Conservation (phyloP, 2,113 vertebrate species). For the Phainopepla nitens region DNA sequence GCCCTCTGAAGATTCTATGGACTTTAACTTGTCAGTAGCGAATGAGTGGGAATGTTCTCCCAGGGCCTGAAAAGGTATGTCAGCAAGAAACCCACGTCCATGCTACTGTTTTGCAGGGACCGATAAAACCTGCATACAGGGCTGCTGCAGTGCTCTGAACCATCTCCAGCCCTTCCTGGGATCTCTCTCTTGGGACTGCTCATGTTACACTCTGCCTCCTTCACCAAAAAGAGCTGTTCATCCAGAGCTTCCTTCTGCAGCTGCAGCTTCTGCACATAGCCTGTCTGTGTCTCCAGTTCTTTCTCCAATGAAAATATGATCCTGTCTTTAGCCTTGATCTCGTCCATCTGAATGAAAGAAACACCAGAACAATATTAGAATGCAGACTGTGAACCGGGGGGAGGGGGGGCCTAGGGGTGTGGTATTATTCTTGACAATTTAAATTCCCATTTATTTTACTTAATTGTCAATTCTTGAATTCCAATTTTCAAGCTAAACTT, state of each 20-base stretch:
- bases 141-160: conserved; percentile 94
- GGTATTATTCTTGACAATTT: neutral
- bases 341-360: conserved; percentile 86
- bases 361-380: neutral
- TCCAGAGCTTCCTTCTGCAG: conserved; percentile 97
- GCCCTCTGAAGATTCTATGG: neutral
- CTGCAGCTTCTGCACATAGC: conserved; percentile 92
- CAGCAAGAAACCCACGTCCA: neutral
- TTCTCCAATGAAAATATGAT: conserved; percentile 95
- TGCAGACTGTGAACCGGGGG: neutral
- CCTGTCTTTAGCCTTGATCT: conserved; percentile 96
- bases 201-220: conserved; percentile 94
- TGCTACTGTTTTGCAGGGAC: neutral
- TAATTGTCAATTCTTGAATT: neutral
- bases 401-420: no score
- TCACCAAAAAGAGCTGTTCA: conserved; percentile 95
- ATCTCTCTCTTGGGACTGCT: conserved; percentile 97
- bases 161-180: conserved; percentile 91
- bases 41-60: neutral
- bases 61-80: neutral
- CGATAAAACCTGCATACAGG: conserved; percentile 78
- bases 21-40: neutral
- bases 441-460: neutral
- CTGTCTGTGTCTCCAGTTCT: conserved; percentile 88
- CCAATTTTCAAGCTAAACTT: neutral